phyloP scores from a whole-genome alignment of 2,888 invertebrate species.

The Apotomis capreana region DNA sequence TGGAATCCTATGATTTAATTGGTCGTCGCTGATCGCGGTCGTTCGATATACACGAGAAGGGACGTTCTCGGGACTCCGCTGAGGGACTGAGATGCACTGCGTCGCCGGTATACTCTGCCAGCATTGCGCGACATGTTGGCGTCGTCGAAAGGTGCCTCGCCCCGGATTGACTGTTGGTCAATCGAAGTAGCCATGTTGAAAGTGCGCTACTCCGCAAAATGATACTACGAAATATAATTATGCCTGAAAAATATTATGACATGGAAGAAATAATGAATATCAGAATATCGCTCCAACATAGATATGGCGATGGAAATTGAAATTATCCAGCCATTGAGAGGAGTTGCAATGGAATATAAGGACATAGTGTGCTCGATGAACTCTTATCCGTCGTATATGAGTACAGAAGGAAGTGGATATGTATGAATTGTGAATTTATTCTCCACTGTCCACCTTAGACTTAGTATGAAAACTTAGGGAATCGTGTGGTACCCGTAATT shows the following conservation, averaged over 20 bases:
- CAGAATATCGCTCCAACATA: conserved; percentile 7
- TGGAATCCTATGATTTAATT: conserved; percentile 81
- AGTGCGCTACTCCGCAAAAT: conserved; percentile 19
- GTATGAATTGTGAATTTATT: conserved; percentile 28
- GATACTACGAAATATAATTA: conserved; percentile 23
- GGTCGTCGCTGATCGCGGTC: conserved; percentile 73
- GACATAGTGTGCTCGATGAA: conserved; percentile 22
- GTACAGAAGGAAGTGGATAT: conserved; percentile 28
- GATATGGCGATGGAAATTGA: conserved; percentile 16
- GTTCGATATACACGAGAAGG: conserved; percentile 63
- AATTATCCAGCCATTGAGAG: conserved; percentile 7
- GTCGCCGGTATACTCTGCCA: conserved; percentile 49
- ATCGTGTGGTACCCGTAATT: conserved; percentile 30
- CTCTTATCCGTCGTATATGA: conserved; percentile 23
- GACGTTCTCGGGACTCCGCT: conserved; percentile 57
- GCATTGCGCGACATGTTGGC: conserved; percentile 19
- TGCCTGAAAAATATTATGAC: conserved; percentile 28
- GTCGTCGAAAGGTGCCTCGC: conserved; percentile 16
- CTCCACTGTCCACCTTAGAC: conserved; percentile 36
- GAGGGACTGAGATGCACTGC: conserved; percentile 54
- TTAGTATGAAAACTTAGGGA: conserved; percentile 34
- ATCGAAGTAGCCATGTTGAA: conserved; percentile 9
- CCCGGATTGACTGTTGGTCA: conserved; percentile 29
- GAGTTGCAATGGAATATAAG: conserved; percentile 13
- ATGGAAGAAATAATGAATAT: conserved; percentile 35